Base-by-base conservation (phyloP, 2,888 invertebrate species). In the Laspeyria flexula region DNA sequence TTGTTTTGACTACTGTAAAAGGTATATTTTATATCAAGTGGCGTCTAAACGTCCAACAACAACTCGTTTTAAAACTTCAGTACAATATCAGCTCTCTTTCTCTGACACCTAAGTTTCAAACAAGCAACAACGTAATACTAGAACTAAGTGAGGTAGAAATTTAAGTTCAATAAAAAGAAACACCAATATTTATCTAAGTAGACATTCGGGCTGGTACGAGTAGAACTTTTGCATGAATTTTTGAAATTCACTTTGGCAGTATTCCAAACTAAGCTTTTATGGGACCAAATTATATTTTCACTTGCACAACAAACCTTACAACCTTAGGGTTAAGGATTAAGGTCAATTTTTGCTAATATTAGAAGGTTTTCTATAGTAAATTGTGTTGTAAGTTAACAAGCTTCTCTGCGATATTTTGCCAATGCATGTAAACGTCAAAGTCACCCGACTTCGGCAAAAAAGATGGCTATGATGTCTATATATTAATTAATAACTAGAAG, bases 231-330 rank as follows among this genome's bases (percentile, higher is more conserved):
- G 25, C 34, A 49, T 55, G 56, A 68, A 68, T 60, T 51, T 60
- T 67, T 68, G 46, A 68, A 64, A 44, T 60, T 42, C 46, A 3
- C 27, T 53, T 45, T 65, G 65, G 65, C 65, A 43, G 23, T 35
- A 11, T 42, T 63, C 68, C 68, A 67, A 56, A 53, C 50, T 47
- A 35, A 35, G 43, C 43, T 33, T 43, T 55, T 46, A 44, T 43
- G 35, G 13, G 34, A 51, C 55, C 15, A 63, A 67, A 9, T 40
- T 53, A 10, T 40, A 53, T 35, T 50, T 29, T 21, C 30, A 21
- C 34, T 44, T 27, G n/a, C 6, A 5, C 9, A 40, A 33, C 3
- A 30, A 18, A 18, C 33, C 9, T 38, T 31, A 29, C 5, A 0
- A 43, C 47, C 35, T 21, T 60, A 46, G 10, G 0, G 13, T 5